Evolutionary conservation across 2,888 invertebrate genomes (phyloP), one percentile per base, ranked within the genome.

Genomic region (Mythimna lalbum): DNA sequence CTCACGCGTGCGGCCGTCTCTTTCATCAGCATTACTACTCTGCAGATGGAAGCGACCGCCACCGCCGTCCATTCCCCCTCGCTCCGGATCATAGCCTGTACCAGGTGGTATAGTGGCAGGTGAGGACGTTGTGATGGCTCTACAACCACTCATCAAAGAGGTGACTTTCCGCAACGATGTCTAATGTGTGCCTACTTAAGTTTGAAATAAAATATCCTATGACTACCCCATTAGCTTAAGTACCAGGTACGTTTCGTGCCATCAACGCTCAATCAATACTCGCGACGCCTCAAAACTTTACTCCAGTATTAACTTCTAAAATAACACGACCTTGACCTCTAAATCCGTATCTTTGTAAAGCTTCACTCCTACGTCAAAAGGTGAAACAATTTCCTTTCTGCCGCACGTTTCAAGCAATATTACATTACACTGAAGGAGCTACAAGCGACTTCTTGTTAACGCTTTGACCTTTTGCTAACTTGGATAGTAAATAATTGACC

Each of bases 371-470:
- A 60, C 60, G 47, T 76, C 78, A 76, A 72, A 78, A 81, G 69
- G 69, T 76, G 67, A 72, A 78, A 78, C 74, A 81, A 73, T 81
- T 81, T 81, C 67, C 72, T 78, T 73, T 76, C 9, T 57, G 60
- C 55, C 75, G 71, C 78, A 65, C 76, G 67, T 72, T 62, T 50
- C 31, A 12, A 50, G 14, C 67, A 57, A 67, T 81, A 81, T 75
- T 71, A 71, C 52, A 69, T 69, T 78, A 75, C 75, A 64, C 23
- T 71, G 66, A 78, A 65, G 69, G 70, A 63, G 56, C 63, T 69
- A 61, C 59, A 56, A 39, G 19, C 50, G 53, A 77, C 49, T 65
- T 68, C 68, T 69, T 74, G 56, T 53, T 56, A 78, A 78, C 55
- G 59, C 61, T 50, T 49, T 78, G 78, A 78, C 61, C 66, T 78